Base-by-base conservation (phyloP, 2,797 vertebrate species). In the Sebastes vulpes region DNA sequence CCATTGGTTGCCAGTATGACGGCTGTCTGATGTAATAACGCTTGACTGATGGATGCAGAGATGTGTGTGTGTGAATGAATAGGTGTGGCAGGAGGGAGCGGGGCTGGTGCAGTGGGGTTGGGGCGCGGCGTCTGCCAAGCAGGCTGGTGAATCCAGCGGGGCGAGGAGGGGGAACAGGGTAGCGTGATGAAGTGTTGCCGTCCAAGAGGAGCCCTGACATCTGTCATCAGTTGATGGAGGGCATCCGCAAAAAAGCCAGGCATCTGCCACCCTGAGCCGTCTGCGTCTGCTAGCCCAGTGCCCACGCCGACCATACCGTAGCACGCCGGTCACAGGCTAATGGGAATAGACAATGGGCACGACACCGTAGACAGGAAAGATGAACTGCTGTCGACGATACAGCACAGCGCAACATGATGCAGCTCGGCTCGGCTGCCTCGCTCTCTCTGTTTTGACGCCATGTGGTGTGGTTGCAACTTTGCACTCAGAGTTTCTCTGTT, bases 221-320 rank as follows among this genome's bases (percentile, higher is more conserved):
- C 96, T 97, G 96, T 96, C 96, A 96, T 88, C 86, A 77, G 91
- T 88, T 94, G 93, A 95, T 95, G 94, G 95, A 96, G 96, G 95
- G 94, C 94, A 94, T 92, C 93, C 85, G 63, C 75, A 85, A 82
- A 91, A 95, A 95, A 93, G 89, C 89, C 94, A 92, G 94, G 92
- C 95, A 94, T 96, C 96, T 97, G 95, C 94, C 94, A 95, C 91
- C 88, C 86, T 90, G 92, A 94, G 92, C 92, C 87, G 89, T 79
- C 77, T 72, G 85, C 85, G 85, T 92, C 91, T 94, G 91, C 91
- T 90, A 89, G 92, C 84, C 80, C 77, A 20, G 80, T 72, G 5
- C 81, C 75, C 20, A 42, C 85, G 66, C 85, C 69, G 26, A 66
- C 67, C 81, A 61, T 66, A 65, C 61, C 56, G 14, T 85, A 73